Percentiles rank a stretch among this genome's conserved stretches.
Conservation (phyloP, 2,797 vertebrate genomes). For the Notamacropus eugenii region DNA sequence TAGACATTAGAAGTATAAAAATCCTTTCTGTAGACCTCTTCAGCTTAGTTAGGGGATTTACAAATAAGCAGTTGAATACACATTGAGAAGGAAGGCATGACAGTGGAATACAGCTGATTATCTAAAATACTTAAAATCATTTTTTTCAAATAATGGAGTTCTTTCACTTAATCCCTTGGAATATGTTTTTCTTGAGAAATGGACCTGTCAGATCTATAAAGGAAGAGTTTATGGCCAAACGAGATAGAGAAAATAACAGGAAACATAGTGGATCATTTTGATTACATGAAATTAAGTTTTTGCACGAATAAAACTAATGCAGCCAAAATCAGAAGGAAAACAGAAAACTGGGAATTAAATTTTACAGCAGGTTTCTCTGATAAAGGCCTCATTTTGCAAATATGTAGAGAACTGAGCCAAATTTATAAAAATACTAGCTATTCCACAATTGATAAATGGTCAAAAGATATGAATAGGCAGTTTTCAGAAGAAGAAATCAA, state of each 20-base stretch:
- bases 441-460: not conserved
- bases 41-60: not conserved
- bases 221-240: not conserved
- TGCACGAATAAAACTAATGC: not conserved
- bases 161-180: not conserved
- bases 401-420: not conserved
- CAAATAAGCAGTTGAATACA: not conserved
- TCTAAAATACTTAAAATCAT: not conserved
- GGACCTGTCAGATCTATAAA: not conserved
- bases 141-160: not conserved
- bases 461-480: not conserved
- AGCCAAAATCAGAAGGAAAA: not conserved
- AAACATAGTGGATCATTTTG: not conserved
- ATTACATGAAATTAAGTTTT: not conserved
- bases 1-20: not conserved
- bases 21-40: not conserved
- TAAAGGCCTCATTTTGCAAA: not conserved
- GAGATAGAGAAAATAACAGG: not conserved
- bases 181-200: not conserved
- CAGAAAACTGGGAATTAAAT: not conserved
- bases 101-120: not conserved
- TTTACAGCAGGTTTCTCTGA: not conserved
- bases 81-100: not conserved
- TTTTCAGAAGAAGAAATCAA: not conserved
- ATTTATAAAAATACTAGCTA: not conserved